These are phyloP conservation scores for Phocoena sinus DNA, from an alignment of 2,113 vertebrate species.

Conservation along the genomic window DNA sequence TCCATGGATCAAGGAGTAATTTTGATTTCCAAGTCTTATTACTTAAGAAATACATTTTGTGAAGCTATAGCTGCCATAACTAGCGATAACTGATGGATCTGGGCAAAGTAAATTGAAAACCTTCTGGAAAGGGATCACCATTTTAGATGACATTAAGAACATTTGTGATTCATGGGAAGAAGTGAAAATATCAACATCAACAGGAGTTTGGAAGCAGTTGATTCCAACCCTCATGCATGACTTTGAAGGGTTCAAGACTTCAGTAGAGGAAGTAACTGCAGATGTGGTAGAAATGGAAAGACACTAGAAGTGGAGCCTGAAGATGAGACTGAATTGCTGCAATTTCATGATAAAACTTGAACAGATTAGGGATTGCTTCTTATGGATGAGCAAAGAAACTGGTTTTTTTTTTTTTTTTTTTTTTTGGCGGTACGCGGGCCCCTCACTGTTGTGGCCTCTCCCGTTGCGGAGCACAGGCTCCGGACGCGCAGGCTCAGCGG, in stretches of 20 bases:
- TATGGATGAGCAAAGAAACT: neutral
- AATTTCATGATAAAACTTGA: neutral
- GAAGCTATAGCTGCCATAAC: neutral
- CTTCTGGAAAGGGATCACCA: neutral
- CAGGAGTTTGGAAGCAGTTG: neutral
- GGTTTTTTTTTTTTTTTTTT: too few relatives aligned
- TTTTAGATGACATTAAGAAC: neutral
- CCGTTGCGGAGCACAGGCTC: too few relatives aligned
- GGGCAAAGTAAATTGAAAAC: neutral
- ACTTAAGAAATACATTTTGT: neutral
- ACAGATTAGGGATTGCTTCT: neutral
- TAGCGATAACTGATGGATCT: neutral
- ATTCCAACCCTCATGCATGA: neutral
- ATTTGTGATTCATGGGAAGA: neutral
- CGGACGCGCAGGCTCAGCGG: too few relatives aligned
- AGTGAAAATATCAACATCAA: neutral
- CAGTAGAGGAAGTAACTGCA: neutral
- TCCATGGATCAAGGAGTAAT: neutral
- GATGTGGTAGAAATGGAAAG: neutral
- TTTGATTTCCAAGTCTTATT: neutral
- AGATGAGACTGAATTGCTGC: neutral
- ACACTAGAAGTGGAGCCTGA: neutral
- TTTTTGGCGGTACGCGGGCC: too few relatives aligned
- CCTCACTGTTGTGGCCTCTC: too few relatives aligned
- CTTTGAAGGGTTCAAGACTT: neutral